phyloP scores from a whole-genome alignment of 2,797 vertebrate genomes.

The Phoebastria nigripes region DNA sequence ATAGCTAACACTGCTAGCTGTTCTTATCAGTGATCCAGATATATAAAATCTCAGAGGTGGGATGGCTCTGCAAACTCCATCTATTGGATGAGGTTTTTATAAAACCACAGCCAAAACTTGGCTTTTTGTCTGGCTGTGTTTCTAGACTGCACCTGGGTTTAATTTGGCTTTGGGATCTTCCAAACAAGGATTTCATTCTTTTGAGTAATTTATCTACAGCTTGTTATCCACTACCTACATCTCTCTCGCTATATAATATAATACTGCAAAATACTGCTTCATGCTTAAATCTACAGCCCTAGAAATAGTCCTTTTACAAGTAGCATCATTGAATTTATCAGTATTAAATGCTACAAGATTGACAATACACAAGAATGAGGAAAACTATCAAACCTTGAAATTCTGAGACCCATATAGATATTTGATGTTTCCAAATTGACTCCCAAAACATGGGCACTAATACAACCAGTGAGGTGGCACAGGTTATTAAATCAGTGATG shows the following conservation, averaged over 20 bases:
- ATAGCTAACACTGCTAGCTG: not conserved
- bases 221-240: not conserved
- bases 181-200: not conserved
- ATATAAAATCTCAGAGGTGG: not conserved
- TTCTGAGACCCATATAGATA: not conserved
- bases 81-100: not conserved
- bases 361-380: not conserved
- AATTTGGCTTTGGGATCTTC: not conserved
- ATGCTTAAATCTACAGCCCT: not conserved
- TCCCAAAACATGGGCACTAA: not conserved
- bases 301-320: not conserved
- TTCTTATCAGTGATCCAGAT: not conserved
- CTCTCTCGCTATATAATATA: not conserved
- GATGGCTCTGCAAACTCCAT: not conserved
- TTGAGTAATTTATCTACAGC: not conserved
- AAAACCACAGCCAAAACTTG: not conserved
- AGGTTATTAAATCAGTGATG: not conserved
- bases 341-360: not conserved
- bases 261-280: not conserved
- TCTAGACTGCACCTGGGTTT: not conserved
- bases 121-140: not conserved
- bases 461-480: not conserved
- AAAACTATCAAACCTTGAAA: not conserved
- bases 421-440: not conserved
- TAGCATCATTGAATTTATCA: not conserved